Conservation (phyloP, 2,797 vertebrate genomes). For the Bradypodion pumilum region DNA sequence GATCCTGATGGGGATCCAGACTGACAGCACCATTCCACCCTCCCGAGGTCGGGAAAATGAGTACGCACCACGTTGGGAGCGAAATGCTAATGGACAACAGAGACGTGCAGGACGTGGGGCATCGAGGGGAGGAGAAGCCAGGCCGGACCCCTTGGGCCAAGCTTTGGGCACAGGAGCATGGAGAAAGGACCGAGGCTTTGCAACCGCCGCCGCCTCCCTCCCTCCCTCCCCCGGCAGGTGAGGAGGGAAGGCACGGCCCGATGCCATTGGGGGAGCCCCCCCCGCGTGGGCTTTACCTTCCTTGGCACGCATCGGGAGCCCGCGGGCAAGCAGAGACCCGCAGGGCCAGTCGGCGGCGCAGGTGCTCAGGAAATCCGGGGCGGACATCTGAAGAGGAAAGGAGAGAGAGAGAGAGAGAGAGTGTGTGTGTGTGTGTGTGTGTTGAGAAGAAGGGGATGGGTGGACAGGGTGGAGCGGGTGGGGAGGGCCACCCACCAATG, state of each 20-base stretch:
- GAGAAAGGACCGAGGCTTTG: neutral
- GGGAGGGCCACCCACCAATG: neutral
- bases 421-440: neutral
- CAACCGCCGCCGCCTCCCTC: neutral
- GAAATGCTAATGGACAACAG: too few species aligned
- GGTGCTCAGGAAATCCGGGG: slow-evolving; percentile 81
- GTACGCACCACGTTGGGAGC: too few species aligned
- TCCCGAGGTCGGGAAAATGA: too few species aligned
- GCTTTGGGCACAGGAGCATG: neutral
- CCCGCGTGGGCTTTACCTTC: slow-evolving; percentile 80
- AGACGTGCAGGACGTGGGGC: neutral
- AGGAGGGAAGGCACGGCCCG: neutral
- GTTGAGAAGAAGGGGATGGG: slow-evolving; percentile 10
- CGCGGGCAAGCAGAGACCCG: slow-evolving; percentile 88
- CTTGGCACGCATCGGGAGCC: slow-evolving; percentile 76
- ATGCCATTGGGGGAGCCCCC: neutral
- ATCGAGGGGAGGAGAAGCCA: neutral
- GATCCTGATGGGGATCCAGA: too few species aligned
- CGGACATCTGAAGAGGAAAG: slow-evolving; percentile 71
- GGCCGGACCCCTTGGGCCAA: neutral
- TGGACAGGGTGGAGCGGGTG: too few species aligned
- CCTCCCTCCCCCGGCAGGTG: too few species aligned
- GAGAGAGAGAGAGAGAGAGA: neutral
- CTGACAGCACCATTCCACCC: too few species aligned
- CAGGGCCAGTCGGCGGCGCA: slow-evolving; percentile 84